Percentiles rank a stretch among this genome's conserved stretches.
Evolutionary conservation across 2,797 vertebrate genomes (phyloP).

Genomic region (Betta splendens): DNA sequence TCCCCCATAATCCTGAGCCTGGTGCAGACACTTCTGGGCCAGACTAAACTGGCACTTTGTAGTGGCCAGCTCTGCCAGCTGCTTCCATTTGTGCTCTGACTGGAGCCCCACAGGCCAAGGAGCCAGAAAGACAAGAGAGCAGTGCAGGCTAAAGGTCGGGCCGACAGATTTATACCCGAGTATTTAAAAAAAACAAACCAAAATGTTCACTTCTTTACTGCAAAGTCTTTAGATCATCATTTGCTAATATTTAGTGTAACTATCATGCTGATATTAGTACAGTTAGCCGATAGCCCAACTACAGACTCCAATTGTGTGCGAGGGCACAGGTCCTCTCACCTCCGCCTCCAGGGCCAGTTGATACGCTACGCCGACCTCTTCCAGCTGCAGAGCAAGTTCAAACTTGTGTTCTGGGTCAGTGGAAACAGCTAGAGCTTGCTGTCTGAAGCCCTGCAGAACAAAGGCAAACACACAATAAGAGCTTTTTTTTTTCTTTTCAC

Average conservation of each 20-base stretch:
- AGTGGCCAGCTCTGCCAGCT: conserved; percentile 94
- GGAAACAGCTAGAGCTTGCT: conserved; percentile 74
- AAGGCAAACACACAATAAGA: neutral
- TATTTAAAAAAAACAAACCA: no score
- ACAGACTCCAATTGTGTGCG: neutral
- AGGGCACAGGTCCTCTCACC: conserved; percentile 36
- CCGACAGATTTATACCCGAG: neutral
- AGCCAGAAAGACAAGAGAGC: conserved; percentile 48
- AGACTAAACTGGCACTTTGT: conserved; percentile 93
- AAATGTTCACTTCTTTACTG: no score
- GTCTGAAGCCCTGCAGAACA: conserved; percentile 69
- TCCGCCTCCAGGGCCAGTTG: conserved; percentile 62
- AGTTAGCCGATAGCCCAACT: neutral
- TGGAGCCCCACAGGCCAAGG: conserved; percentile 55
- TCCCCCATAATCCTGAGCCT: conserved; percentile 94
- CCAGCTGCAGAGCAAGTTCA: conserved; percentile 92
- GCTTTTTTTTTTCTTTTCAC: neutral
- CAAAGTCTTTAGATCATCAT: no score
- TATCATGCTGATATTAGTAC: no score
- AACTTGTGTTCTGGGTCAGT: conserved; percentile 88
- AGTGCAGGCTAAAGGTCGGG: conserved; percentile 5
- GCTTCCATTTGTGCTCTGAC: conserved; percentile 98
- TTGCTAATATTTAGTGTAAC: no score
- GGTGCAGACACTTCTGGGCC: conserved; percentile 95
- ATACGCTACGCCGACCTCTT: conserved; percentile 80